Conservation (phyloP, 2,888 invertebrate species). For the Thymelicus acteon region DNA sequence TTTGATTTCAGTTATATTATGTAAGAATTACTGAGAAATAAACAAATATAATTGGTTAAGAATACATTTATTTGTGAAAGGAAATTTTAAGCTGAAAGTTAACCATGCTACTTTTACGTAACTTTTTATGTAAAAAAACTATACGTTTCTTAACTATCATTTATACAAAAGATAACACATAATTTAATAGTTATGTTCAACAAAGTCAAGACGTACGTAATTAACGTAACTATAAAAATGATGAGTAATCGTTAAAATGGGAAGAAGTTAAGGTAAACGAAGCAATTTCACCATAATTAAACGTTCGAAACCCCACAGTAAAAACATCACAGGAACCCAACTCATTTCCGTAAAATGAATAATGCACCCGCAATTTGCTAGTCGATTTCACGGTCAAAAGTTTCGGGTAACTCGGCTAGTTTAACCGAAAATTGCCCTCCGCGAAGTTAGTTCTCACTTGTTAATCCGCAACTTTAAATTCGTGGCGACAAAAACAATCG, state of each 20-base stretch:
- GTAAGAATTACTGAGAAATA: no score
- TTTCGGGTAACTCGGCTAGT: constrained; percentile 34
- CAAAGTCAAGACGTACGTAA: no score
- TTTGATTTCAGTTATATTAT: no score
- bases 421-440: constrained; percentile 36
- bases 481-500: constrained; percentile 46
- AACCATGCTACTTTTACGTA: no score
- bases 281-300: constrained; percentile 15
- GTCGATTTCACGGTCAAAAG: constrained; percentile 36
- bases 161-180: no score
- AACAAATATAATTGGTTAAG: no score
- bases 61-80: no score
- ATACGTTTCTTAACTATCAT: no score
- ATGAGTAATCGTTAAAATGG: background rate
- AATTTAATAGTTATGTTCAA: no score
- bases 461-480: constrained; percentile 43
- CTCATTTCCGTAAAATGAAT: constrained; percentile 36
- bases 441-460: constrained; percentile 39
- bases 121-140: no score
- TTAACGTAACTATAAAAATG: no score
- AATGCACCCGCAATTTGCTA: constrained; percentile 37
- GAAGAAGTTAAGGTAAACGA: background rate
- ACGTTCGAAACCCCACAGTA: background rate
- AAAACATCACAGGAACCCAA: constrained; percentile 33
- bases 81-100: no score